Evolutionary conservation across 2,113 vertebrate genomes (phyloP).

Genomic region (Excalfactoria chinensis): DNA sequence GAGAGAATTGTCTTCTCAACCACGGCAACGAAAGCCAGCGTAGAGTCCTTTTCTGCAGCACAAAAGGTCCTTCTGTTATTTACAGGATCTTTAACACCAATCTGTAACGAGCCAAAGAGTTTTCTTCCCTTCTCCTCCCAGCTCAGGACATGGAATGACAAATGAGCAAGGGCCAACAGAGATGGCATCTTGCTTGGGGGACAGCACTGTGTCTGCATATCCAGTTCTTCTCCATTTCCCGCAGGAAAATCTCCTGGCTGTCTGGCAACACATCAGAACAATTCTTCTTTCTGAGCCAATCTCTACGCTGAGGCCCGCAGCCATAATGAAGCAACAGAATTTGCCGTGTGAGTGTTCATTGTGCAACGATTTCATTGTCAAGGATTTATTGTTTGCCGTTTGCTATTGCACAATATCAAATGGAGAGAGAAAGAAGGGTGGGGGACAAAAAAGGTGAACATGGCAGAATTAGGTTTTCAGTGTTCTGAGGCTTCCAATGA

Average conservation of each 20-base stretch:
- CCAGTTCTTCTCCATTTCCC: not conserved
- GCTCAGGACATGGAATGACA: not conserved
- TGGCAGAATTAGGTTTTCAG: not conserved
- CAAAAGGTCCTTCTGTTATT: not conserved
- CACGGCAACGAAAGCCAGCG: not conserved
- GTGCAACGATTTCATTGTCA: slow-evolving; percentile 54
- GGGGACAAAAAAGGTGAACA: not conserved
- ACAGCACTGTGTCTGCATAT: not conserved
- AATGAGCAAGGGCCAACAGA: not conserved
- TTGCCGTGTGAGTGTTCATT: not conserved
- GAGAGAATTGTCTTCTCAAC: not conserved
- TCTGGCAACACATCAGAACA: not conserved
- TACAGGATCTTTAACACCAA: not conserved
- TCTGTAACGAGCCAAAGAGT: not conserved
- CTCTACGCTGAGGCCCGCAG: slow-evolving; percentile 7
- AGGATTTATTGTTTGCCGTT: slow-evolving; percentile 36
- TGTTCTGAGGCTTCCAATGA: not conserved
- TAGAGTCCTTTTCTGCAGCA: not conserved
- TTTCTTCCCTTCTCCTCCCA: not conserved
- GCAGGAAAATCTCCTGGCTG: not conserved
- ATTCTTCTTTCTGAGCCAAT: not conserved
- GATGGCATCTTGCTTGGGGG: not conserved
- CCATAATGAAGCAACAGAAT: slow-evolving; percentile 30
- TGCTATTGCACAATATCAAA: slow-evolving; percentile 23
- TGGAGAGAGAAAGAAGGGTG: slow-evolving; percentile 11